Conservation (phyloP, 1,140 invertebrate species). For the Mylabris phalerata region DNA sequence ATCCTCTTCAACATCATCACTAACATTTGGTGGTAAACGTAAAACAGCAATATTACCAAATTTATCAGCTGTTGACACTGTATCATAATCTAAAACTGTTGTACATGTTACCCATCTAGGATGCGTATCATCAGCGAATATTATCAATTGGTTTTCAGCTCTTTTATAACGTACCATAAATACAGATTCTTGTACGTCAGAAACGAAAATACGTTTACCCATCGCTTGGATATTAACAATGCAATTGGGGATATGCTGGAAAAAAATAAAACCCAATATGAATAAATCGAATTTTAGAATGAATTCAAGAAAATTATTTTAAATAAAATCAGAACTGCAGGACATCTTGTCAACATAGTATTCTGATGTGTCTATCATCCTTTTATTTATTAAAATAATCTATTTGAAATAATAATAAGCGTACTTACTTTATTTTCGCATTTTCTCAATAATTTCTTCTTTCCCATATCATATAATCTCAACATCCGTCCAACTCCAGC, state of each 20-base stretch:
- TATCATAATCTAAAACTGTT: constrained; percentile 93
- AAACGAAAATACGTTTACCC: constrained; percentile 89
- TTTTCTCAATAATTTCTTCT: constrained; percentile 93
- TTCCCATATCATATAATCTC: constrained; percentile 93
- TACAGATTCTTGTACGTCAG: constrained; percentile 95
- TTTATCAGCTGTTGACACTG: constrained; percentile 93
- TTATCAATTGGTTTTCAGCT: constrained; percentile 93
- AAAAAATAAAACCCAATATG: constrained; percentile 16
- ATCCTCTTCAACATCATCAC: constrained; percentile 98
- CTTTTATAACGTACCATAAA: constrained; percentile 94
- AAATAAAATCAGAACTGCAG: constrained; percentile 37
- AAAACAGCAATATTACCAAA: constrained; percentile 97
- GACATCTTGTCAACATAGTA: constrained; percentile 23
- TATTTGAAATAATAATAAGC: constrained; percentile 6
- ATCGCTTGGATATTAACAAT: constrained; percentile 91
- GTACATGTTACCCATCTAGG: constrained; percentile 93
- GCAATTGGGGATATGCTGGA: constrained; percentile 87
- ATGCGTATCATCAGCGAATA: constrained; percentile 97
- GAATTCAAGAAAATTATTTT: neutral
- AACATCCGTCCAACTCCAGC: constrained; percentile 90
- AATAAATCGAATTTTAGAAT: neutral
- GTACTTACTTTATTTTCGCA: constrained; percentile 89
- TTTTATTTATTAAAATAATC: neutral
- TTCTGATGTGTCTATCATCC: constrained; percentile 21
- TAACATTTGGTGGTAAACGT: constrained; percentile 80